These are phyloP conservation scores for Girardia tigrina DNA, from an alignment of 2,888 invertebrate genomes.

Conservation along the genomic window DNA sequence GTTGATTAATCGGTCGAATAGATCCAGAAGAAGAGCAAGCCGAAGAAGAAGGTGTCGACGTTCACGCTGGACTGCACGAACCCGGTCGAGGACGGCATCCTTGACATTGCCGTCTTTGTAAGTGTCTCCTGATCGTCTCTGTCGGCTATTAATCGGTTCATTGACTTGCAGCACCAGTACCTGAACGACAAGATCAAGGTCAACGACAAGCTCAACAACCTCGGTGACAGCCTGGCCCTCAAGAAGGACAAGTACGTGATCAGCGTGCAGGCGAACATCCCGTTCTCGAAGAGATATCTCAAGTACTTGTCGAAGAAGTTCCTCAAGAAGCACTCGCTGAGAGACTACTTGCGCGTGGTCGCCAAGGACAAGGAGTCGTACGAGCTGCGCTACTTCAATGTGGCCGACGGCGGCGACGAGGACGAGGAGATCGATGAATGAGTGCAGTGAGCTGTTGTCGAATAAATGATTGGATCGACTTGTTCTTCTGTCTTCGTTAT, in stretches of 20 bases:
- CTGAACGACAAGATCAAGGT: constrained; percentile 62
- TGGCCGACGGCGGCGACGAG: constrained; percentile 54
- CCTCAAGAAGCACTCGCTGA: constrained; percentile 93
- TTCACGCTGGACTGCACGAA: constrained; percentile 94
- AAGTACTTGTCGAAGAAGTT: constrained; percentile 99
- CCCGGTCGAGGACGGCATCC: constrained; percentile 95
- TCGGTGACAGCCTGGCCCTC: constrained; percentile 74
- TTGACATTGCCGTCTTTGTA: constrained; percentile 90
- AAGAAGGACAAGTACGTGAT: constrained; percentile 85
- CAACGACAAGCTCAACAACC: constrained; percentile 84
- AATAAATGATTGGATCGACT: no score
- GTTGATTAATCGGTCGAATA: no score
- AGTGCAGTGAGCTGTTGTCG: no score
- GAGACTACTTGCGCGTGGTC: constrained; percentile 98
- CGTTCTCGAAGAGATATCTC: constrained; percentile 65
- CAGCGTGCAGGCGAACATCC: constrained; percentile 69
- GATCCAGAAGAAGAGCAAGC: constrained; percentile 36
- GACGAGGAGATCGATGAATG: constrained; percentile 46
- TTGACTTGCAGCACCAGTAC: constrained; percentile 53
- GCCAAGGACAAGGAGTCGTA: constrained; percentile 86
- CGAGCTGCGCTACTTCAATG: constrained; percentile 97
- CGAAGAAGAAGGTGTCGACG: constrained; percentile 79
- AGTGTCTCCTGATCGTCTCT: constrained; percentile 52
- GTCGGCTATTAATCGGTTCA: constrained; percentile 24
- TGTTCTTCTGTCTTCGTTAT: no score